phyloP scores from a whole-genome alignment of 2,888 invertebrate species.

The Heliconius charithonia region DNA sequence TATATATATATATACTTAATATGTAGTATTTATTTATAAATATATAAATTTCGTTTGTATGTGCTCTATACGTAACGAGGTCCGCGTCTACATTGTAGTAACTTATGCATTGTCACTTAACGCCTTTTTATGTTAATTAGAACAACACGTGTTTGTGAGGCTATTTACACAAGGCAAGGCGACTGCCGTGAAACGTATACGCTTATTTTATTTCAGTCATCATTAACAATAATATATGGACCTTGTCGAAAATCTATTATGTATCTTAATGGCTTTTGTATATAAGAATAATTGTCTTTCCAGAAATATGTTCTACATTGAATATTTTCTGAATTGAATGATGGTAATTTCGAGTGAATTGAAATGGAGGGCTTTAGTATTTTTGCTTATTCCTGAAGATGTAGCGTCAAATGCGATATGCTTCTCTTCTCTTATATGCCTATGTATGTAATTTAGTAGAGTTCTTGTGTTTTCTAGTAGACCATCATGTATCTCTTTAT shows the following conservation, averaged over 20 bases:
- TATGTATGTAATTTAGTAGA: no score
- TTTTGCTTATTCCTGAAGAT: background rate
- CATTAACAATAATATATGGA: background rate
- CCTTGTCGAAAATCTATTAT: constrained; percentile 3
- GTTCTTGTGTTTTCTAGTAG: no score
- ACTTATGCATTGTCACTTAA: constrained; percentile 59
- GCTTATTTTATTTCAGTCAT: background rate
- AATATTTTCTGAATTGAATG: no score
- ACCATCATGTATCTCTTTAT: no score
- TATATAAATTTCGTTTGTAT: background rate
- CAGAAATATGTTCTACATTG: background rate
- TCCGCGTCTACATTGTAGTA: constrained; percentile 51
- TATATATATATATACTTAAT: background rate
- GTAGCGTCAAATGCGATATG: no score
- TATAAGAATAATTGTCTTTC: background rate
- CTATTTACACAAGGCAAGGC: constrained; percentile 35
- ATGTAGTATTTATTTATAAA: background rate
- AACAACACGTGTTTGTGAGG: constrained; percentile 47
- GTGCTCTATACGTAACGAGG: constrained; percentile 12
- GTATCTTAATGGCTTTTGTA: background rate
- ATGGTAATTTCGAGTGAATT: background rate
- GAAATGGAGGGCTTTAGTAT: background rate
- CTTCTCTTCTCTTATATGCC: no score
- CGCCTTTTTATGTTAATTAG: constrained; percentile 56
- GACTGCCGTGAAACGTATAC: background rate